Evolutionary conservation across 2,888 invertebrate genomes (phyloP), one percentile per base, ranked within the genome.

Genomic region (Pseudococcus jackbeardsleyi): DNA sequence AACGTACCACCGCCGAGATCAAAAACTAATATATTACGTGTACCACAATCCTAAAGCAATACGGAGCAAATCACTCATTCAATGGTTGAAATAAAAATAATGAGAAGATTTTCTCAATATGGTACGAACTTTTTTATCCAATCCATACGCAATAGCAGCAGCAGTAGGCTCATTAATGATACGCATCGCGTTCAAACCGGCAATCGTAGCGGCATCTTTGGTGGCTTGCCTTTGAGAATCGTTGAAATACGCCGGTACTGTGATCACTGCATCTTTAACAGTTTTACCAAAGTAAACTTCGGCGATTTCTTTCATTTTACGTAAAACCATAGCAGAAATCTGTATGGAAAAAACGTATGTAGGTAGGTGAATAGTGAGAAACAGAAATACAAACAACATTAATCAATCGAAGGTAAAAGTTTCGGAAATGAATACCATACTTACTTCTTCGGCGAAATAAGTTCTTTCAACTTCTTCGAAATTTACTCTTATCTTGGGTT

Each of bases 251-350:
- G 97, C 97, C 90, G 98, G 95, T 90, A 97, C 97, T 89, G 97
- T 97, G 91, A 97, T 94, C 19, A 97, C 97, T 90, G 97, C 97
- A 91, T 97, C 96, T 89, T 94, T 95, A 89, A 97, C 95, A 68
- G 94, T 94, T 91, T 95, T 95, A 89, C 98, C 98, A 90, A 97
- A 93, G 92, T 95, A 97, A 0, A 96, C 96, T 92, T 97, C 97
- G 79, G 97, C 96, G 86, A 95, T 96, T 92, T 96, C 96, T 94
- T 96, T 97, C 98, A 98, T 98, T 91, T 98, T 98, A 42, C 94
- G 95, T 89, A 98, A 93, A 86, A 98, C 97, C 97, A 97, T 97
- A 64, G 97, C 97, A 15, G 90, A 90, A 17, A 90, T 90, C 90
- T 90, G 88, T n/a, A 89, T n/a, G n/a, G n/a, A 42, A 42, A 42